Evolutionary conservation across 2,113 vertebrate species (phyloP).

Genomic region (Falcunculus frontatus): DNA sequence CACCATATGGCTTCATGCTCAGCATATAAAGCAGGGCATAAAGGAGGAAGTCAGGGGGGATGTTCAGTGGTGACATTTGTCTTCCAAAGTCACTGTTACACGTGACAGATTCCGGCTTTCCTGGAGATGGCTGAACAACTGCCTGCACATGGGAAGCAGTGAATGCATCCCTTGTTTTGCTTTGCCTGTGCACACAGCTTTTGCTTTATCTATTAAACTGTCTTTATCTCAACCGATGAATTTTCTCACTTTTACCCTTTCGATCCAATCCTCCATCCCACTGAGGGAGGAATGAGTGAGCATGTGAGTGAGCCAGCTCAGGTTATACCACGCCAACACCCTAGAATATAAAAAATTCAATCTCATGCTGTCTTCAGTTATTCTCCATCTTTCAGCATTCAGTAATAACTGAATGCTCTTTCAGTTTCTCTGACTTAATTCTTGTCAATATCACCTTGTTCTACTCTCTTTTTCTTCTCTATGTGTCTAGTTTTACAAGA

Average conservation of each 20-base stretch:
- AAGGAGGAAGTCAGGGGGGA: neutral
- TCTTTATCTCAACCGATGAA: neutral
- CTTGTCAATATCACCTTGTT: neutral
- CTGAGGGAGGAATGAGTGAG: neutral
- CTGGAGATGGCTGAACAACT: neutral
- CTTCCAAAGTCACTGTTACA: neutral
- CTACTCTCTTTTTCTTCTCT: neutral
- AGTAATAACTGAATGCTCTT: neutral
- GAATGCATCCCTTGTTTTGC: neutral
- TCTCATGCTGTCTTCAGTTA: neutral
- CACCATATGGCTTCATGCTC: neutral
- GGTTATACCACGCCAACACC: neutral
- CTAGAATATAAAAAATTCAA: neutral
- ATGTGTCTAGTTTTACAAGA: neutral
- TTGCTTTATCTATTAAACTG: neutral
- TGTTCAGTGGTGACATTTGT: neutral
- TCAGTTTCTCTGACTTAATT: neutral
- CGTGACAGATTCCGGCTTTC: neutral
- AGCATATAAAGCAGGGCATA: neutral
- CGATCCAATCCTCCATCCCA: neutral
- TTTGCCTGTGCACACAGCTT: neutral
- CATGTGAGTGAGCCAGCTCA: rapidly evolving
- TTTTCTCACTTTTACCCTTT: neutral
- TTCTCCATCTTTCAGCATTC: neutral
- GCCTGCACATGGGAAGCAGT: neutral